Base-by-base conservation (phyloP, 2,113 vertebrate genomes). In the Herpailurus yagouaroundi region DNA sequence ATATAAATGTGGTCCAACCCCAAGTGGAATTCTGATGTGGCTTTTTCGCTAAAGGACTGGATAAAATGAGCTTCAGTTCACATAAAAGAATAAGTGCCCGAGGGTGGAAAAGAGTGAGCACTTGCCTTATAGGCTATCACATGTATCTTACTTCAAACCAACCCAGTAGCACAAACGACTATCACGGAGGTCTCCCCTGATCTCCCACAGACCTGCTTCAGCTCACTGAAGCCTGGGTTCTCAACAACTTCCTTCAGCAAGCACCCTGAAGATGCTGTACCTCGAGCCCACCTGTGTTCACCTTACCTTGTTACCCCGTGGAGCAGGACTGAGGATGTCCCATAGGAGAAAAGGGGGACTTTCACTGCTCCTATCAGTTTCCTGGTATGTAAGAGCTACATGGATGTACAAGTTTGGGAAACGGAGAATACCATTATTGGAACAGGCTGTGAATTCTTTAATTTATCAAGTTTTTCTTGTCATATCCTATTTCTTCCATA, bases 251-350 rank as follows among this genome's bases (percentile, higher is more conserved):
- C 57, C 5, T 4, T 5, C 6, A 66, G 57, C 8, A 66, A 57
- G 48, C 41, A 76, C 10, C 6, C 0, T 11, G 10, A 33, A 10
- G 31, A 21, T 2, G 10, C 18, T 25, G 31, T 0, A 11, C 6
- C 25, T 38, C 7, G 7, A 33, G 38, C 36, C 57, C 19, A 3
- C 1, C 0, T 3, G 6, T 15, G 31, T 10, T 16, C 36, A 38
- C 15, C 10, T 25, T 16, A 21, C 33, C 38, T 48, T 69, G n/a
- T n/a, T 45, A 21, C 33, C 50, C 60, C 36, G 48, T 29, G 45
- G 15, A 66, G n/a, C 18, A 21, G n/a, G 71, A 6, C 95, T n/a
- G 50, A 41, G 19, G 38, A 16, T 27, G 10, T 4, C 57, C 23
- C 31, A 19, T 4, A 7, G 27, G 33, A 11, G n/a, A 29, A 23